Evolutionary conservation across 2,797 vertebrate species (phyloP).

Genomic region (Chaenodraco wilsoni): DNA sequence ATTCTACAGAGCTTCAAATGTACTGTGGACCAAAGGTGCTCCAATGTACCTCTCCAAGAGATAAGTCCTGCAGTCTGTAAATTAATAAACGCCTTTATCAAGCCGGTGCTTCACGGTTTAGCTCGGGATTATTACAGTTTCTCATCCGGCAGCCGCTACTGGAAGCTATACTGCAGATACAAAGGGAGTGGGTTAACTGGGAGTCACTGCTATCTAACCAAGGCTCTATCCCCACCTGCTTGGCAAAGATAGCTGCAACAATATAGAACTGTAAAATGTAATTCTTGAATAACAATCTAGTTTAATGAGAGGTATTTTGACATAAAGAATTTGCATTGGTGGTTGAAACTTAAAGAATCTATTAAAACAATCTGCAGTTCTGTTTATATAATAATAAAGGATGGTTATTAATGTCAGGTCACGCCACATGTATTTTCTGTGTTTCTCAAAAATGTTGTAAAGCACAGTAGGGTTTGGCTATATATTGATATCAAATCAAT

Average conservation of each 20-base stretch:
- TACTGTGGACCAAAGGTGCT: slow-evolving; percentile 50
- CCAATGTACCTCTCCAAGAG: slow-evolving; percentile 30
- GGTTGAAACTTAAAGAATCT: no score
- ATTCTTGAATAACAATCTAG: no score
- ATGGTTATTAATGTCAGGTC: no score
- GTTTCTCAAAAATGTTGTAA: no score
- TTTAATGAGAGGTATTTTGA: no score
- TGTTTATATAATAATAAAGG: no score
- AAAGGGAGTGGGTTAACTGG: slow-evolving; percentile 8
- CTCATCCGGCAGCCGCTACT: slow-evolving; percentile 10
- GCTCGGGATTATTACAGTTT: slow-evolving; percentile 42
- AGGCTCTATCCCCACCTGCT: slow-evolving; percentile 13
- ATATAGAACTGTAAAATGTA: not conserved
- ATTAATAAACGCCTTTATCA: slow-evolving; percentile 57
- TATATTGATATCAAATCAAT: no score
- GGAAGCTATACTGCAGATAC: slow-evolving; percentile 12
- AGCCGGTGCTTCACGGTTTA: slow-evolving; percentile 34
- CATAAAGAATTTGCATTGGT: no score
- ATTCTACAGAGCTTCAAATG: slow-evolving; percentile 23
- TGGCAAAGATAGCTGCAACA: slow-evolving; percentile 22
- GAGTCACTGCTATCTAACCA: not conserved
- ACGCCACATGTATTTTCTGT: no score
- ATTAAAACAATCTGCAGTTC: no score
- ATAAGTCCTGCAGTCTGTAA: slow-evolving; percentile 46
- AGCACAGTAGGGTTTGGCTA: no score